Base-by-base conservation (phyloP, 1,140 invertebrate species). In the Caerostris extrusa region DNA sequence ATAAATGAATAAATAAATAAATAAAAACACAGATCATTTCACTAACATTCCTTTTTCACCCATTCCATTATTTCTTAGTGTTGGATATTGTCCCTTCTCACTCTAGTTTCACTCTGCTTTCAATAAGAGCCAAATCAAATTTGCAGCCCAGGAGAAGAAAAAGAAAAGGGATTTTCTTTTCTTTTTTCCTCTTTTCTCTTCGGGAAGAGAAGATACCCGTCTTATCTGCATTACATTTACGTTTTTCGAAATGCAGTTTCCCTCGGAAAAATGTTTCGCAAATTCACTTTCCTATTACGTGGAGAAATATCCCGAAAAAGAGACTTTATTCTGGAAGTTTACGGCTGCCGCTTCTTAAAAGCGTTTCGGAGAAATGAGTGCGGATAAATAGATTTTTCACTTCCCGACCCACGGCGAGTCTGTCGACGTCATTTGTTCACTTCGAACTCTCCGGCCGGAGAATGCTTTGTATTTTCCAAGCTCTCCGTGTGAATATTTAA, bases 331-430 rank as follows among this genome's bases (percentile, higher is more conserved):
- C 60, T 83, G 55, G 53, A 57, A 88, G 14, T 64, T n/a, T 64
- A 58, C 86, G 64, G 56, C 83, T 60, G 83, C 83, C 53, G 34
- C 71, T 83, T 14, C 56, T 57, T 34, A 64, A 88, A 64, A 64
- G 61, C 60, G 58, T 55, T 64, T 88, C 61, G 34, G 53, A 64
- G 86, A 88, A 88, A 67, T 88, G 86, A 88, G 86, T 64, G 86
- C n/a, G 53, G 86, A 61, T 88, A 64, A 88, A 88, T 88, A 64
- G 86, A 88, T 88, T 88, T 88, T 50, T 88, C 34, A 14, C 61
- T 34, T 7, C 12, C 50, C 64, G 19, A 17, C 61, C 10, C 12
- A 7, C 83, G 2, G 2, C 83, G 14, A 85, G 56, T 10, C 83
- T 85, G 83, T 85, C 56, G 83, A 19, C 57, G 57, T 85, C 83